phyloP scores from a whole-genome alignment of 2,797 vertebrate genomes.

The Poeciliopsis presidionis region DNA sequence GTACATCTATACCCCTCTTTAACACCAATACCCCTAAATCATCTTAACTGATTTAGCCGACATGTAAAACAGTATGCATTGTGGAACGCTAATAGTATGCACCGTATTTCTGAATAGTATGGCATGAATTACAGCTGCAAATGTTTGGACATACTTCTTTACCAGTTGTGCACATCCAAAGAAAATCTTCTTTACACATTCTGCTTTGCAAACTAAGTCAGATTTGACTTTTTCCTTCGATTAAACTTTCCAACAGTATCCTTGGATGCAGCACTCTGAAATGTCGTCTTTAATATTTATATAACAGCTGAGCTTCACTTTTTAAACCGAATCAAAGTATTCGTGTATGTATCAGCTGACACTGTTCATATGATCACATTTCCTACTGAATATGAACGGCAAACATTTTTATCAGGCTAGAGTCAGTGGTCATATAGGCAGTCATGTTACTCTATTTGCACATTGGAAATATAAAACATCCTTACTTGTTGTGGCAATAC shows the following conservation, averaged over 20 bases:
- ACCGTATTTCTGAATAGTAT: background rate
- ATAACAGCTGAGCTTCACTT: background rate
- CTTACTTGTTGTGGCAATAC: constrained; percentile 96
- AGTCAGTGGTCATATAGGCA: background rate
- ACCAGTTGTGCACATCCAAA: background rate
- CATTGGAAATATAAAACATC: background rate
- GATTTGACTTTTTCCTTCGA: background rate
- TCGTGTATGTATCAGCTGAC: too few relatives aligned
- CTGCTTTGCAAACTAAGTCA: background rate
- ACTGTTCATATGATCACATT: background rate
- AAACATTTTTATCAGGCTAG: background rate
- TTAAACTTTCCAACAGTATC: background rate
- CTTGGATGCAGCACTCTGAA: background rate
- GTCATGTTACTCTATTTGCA: background rate
- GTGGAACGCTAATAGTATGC: background rate
- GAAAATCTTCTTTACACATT: background rate
- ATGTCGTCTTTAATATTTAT: background rate
- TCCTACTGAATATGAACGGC: background rate
- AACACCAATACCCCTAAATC: background rate
- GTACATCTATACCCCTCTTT: background rate
- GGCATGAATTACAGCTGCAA: background rate
- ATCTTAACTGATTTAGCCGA: background rate
- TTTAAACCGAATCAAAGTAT: background rate
- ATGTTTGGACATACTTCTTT: background rate
- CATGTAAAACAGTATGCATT: background rate